Base-by-base conservation (phyloP, 2,888 invertebrate species). In the Hoplodrina ambigua region DNA sequence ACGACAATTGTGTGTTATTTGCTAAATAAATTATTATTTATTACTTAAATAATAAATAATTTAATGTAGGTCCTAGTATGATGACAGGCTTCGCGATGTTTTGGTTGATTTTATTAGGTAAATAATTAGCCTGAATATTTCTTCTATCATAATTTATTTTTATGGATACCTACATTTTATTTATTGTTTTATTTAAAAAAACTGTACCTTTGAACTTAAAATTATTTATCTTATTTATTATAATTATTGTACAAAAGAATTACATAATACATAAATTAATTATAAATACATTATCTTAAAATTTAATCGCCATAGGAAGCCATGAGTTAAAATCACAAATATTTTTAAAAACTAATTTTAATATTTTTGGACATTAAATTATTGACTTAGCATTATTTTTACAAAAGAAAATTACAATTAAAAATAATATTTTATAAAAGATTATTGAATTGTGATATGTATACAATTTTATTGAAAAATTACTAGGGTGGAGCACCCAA, bases 301-400 rank as follows among this genome's bases (percentile, higher is more conserved):
- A 59, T 54, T 19, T 33, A 66, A 69, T 55, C 58, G 60, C 68
- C 41, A 11, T 67, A 83, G 70, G 82, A 80, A 80, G 82, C 80
- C 82, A 63, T 69, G 58, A 64, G 66, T 69, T 81, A 55, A 44
- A 81, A 80, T 79, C 75, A 80, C 79, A 80, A 78, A 79, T 60
- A 52, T 54, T 19, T 58, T 58, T 7, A 10, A 46, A n/a, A 69
- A 46, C 19, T 50, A 49, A 61, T 60, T 68, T 74, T 64, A 69
- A 66, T 49, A 53, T 66, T 71, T 64, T 73, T 67, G 58, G 44
- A 65, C 50, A 62, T 54, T 55, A 64, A 64, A 56, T 60, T 66
- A 72, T 17, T 72, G 58, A 75, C 75, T 72, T 83, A 76, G 68
- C 33, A 79, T 64, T 67, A 81, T 83, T 85, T 85, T 69, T 85